These are phyloP conservation scores for Hesperophylax magnus DNA, from an alignment of 1,140 invertebrate species.

Conservation along the genomic window DNA sequence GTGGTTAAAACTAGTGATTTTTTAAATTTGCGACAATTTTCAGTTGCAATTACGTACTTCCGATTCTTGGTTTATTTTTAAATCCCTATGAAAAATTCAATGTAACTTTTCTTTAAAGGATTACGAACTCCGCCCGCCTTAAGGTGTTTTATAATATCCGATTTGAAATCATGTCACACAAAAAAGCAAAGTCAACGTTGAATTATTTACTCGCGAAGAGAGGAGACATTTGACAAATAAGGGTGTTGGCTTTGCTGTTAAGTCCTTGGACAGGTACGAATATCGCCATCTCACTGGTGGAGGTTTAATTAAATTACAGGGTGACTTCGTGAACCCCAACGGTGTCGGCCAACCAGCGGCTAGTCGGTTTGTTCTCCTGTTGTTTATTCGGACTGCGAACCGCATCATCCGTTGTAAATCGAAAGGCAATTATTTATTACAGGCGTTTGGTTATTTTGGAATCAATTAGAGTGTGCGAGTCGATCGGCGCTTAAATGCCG, in stretches of 20 bases:
- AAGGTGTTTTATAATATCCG: conserved; percentile 16
- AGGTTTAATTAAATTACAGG: neutral
- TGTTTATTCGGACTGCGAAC: no score
- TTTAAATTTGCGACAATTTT: no score
- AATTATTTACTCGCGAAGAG: neutral
- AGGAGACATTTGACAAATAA: neutral
- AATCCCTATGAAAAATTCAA: no score
- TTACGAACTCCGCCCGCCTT: neutral
- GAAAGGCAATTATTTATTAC: neutral
- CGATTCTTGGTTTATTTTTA: no score
- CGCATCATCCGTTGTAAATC: no score
- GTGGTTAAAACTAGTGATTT: no score
- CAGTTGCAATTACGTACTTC: no score
- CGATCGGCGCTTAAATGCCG: neutral
- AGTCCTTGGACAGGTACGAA: neutral
- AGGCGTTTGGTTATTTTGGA: neutral
- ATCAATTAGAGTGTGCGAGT: neutral
- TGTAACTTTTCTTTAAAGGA: neutral
- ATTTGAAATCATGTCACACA: neutral
- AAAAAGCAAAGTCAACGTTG: neutral
- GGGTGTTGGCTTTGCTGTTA: neutral
- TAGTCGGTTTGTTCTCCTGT: no score
- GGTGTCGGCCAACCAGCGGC: neutral
- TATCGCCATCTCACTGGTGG: neutral
- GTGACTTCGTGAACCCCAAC: neutral